These are phyloP conservation scores for Bombyx mandarina DNA, from an alignment of 1,140 invertebrate species.

Conservation along the genomic window DNA sequence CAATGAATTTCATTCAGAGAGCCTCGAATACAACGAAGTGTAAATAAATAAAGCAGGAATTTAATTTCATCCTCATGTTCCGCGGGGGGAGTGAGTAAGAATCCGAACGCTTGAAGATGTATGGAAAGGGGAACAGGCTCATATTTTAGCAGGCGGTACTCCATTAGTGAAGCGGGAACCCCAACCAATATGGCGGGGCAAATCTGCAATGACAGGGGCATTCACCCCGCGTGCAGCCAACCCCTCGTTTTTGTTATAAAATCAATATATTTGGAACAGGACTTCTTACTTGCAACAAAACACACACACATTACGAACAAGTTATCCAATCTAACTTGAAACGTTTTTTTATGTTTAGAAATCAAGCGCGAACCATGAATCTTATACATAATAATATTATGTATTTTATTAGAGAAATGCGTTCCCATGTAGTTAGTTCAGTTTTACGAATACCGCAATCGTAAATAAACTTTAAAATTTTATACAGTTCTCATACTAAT, in stretches of 20 bases:
- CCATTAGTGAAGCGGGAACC: conserved; percentile 59
- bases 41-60: too few species aligned
- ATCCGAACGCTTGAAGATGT: conserved; percentile 48
- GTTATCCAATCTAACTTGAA: not conserved
- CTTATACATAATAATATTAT: too few species aligned
- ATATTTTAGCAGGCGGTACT: conserved; percentile 60
- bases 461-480: too few species aligned
- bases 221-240: conserved; percentile 56
- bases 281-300: conserved; percentile 32
- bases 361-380: too few species aligned
- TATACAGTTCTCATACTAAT: too few species aligned
- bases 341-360: not conserved
- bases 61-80: not conserved
- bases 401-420: too few species aligned
- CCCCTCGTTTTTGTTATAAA: conserved; percentile 66
- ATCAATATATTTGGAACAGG: conserved; percentile 57
- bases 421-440: too few species aligned
- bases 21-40: too few species aligned
- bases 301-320: conserved; percentile 5
- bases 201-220: conserved; percentile 63
- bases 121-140: conserved; percentile 48
- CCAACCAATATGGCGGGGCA: conserved; percentile 54
- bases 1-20: too few species aligned
- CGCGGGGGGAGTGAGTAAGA: conserved; percentile 9
- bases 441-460: too few species aligned